Evolutionary conservation across 2,888 invertebrate genomes (phyloP).

Genomic region (Caenorhabditis panamensis): DNA sequence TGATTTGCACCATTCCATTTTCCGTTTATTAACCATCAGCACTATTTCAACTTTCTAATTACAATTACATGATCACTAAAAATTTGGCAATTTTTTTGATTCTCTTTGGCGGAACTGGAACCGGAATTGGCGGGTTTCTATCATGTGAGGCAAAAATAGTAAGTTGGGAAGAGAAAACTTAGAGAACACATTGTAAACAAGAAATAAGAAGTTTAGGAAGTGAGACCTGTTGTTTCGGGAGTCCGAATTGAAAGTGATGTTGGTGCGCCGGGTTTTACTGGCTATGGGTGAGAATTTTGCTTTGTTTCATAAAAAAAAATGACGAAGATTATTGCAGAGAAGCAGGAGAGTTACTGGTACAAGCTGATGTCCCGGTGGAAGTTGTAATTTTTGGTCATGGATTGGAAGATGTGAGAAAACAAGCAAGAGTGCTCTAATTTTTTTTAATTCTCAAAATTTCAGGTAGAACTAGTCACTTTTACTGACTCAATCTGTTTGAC

Average conservation of each 20-base stretch:
- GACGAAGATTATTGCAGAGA: constrained; percentile 68
- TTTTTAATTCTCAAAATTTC: constrained; percentile 14
- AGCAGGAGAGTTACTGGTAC: constrained; percentile 74
- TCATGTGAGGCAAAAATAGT: neutral
- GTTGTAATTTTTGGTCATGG: constrained; percentile 78
- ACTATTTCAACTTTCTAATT: too few relatives aligned
- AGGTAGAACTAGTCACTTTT: constrained; percentile 73
- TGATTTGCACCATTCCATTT: constrained; percentile 26
- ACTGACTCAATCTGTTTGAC: constrained; percentile 73
- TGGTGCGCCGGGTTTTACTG: constrained; percentile 36
- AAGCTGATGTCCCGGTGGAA: constrained; percentile 68
- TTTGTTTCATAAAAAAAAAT: too few relatives aligned
- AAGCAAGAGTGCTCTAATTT: too few relatives aligned
- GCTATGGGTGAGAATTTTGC: constrained; percentile 30
- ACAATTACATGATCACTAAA: constrained; percentile 45
- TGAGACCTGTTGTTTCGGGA: constrained; percentile 45
- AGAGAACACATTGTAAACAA: too few relatives aligned
- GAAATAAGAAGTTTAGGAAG: constrained; percentile 19
- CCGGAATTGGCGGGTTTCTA: too few relatives aligned
- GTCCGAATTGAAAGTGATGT: constrained; percentile 50
- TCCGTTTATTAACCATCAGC: constrained; percentile 22
- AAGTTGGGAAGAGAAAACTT: neutral
- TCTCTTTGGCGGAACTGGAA: neutral
- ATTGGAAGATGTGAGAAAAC: constrained; percentile 72
- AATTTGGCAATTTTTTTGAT: constrained; percentile 9